Conservation (phyloP, 2,797 vertebrate species). For the Anguilla anguilla region DNA sequence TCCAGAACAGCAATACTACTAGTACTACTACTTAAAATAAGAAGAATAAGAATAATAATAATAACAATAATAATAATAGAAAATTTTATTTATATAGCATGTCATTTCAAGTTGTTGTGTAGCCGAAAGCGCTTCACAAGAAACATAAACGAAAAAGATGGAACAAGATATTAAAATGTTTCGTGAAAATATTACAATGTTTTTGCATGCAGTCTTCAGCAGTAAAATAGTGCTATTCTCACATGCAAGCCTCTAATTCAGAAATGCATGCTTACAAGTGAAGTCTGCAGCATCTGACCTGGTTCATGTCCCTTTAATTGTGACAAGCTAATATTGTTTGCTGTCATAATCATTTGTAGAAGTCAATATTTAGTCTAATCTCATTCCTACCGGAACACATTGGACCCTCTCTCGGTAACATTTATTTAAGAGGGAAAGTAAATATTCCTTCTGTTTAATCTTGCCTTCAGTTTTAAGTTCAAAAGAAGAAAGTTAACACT, state of each 20-base stretch:
- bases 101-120: not conserved
- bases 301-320: slow-evolving; percentile 1
- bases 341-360: slow-evolving; percentile 22
- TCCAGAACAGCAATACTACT: too few species aligned
- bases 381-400: slow-evolving; percentile 25
- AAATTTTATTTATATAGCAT: not conserved
- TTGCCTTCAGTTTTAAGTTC: slow-evolving; percentile 12
- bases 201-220: not conserved
- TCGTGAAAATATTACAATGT: not conserved
- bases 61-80: not conserved
- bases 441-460: slow-evolving; percentile 48
- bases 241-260: not conserved
- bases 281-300: not conserved
- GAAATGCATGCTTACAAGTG: not conserved
- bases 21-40: too few species aligned
- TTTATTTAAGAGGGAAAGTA: slow-evolving; percentile 47
- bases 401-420: slow-evolving; percentile 40
- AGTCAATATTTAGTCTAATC: slow-evolving; percentile 35
- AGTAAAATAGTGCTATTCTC: not conserved
- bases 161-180: not conserved
- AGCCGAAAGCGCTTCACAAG: not conserved
- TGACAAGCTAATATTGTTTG: slow-evolving; percentile 31
- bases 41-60: too few species aligned
- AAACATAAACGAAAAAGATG: not conserved
- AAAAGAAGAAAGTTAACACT: not conserved